Evolutionary conservation across 1,140 invertebrate genomes (phyloP).

Genomic region (Atta texana): DNA sequence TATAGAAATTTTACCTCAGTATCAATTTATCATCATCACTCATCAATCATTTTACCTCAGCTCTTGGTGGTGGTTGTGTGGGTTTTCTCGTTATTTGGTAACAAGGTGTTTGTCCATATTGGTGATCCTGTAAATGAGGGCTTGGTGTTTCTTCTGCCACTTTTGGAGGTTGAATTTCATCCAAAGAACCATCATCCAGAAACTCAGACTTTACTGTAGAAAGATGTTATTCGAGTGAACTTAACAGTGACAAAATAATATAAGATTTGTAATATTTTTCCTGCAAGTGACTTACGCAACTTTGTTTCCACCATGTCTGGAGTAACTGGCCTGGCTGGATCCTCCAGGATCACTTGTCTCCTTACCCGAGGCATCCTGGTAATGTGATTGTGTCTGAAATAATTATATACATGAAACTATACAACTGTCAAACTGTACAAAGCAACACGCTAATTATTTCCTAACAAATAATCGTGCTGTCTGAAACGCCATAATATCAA

Average conservation of each 20-base stretch:
- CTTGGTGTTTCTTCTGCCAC: conserved; percentile 87
- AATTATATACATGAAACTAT: neutral
- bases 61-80: conserved; percentile 85
- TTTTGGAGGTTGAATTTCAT: conserved; percentile 83
- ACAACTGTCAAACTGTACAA: neutral
- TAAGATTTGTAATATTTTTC: neutral
- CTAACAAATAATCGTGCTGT: neutral
- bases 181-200: conserved; percentile 83
- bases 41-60: conserved; percentile 83
- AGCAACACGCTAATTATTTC: neutral
- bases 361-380: conserved; percentile 84
- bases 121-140: conserved; percentile 93
- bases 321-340: conserved; percentile 85
- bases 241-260: neutral
- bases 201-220: conserved; percentile 84
- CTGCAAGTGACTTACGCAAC: conserved; percentile 79
- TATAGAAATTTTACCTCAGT: conserved; percentile 7
- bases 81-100: conserved; percentile 89
- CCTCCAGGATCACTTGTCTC: conserved; percentile 85
- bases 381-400: conserved; percentile 73
- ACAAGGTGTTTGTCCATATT: conserved; percentile 93
- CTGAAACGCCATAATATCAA: neutral
- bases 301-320: conserved; percentile 85
- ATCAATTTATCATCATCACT: neutral
- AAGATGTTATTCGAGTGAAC: neutral